Percentiles rank a stretch among this genome's conserved stretches.
Evolutionary conservation across 2,888 invertebrate genomes (phyloP).

Genomic region (Stenoptilia bipunctidactyla): DNA sequence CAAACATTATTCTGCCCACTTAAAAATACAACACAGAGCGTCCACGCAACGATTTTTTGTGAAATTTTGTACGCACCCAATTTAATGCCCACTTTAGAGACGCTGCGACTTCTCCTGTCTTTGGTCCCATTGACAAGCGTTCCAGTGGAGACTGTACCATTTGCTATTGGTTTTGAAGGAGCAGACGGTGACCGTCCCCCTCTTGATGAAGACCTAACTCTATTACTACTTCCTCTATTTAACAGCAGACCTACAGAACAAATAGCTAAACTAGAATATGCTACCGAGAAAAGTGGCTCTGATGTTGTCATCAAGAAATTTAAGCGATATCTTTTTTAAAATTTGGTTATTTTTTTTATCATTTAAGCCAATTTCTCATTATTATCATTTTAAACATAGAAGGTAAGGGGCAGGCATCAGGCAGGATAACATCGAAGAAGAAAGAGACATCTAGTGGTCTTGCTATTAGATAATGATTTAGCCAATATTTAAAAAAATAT

Average conservation of each 20-base stretch:
- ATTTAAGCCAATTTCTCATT: conserved; percentile 35
- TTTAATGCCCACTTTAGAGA: conserved; percentile 67
- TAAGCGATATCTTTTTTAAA: background rate
- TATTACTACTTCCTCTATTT: conserved; percentile 73
- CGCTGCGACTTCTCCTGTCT: conserved; percentile 60
- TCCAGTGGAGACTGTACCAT: conserved; percentile 20
- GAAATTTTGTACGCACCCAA: conserved; percentile 57
- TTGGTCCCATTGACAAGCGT: conserved; percentile 29
- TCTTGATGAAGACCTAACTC: conserved; percentile 67
- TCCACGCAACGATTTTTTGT: conserved; percentile 58
- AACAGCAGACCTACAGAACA: conserved; percentile 75
- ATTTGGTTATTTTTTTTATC: background rate
- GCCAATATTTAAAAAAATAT: too few species aligned
- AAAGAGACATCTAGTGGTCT: conserved; percentile 11
- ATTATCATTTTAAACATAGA: conserved; percentile 18
- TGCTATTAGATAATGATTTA: too few species aligned
- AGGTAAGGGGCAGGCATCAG: conserved; percentile 46
- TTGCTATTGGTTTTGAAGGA: conserved; percentile 43
- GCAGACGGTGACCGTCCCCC: conserved; percentile 59
- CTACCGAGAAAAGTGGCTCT: conserved; percentile 25
- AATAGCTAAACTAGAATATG: conserved; percentile 36
- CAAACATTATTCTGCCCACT: background rate
- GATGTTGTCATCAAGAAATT: background rate
- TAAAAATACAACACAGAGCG: conserved; percentile 34
- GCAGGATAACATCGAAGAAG: conserved; percentile 34